Percentiles rank a stretch among this genome's conserved stretches.
These are phyloP conservation scores for Motacilla alba DNA, from an alignment of 2,113 vertebrate genomes.

Conservation along the genomic window DNA sequence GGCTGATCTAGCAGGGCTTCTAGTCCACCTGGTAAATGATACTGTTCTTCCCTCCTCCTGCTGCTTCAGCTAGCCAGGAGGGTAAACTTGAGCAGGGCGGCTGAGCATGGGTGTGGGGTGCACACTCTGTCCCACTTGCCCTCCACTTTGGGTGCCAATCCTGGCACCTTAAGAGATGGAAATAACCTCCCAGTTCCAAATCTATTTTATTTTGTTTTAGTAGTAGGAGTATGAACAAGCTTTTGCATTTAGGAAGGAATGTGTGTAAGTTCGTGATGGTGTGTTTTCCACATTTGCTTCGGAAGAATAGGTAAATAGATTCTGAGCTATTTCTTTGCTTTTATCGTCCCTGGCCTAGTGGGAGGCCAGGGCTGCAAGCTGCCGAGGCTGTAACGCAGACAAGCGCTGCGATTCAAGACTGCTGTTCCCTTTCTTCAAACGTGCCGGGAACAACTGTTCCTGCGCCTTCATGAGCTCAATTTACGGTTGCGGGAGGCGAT, in stretches of 20 bases:
- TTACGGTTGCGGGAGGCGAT: neutral
- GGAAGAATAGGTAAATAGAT: conserved; percentile 25
- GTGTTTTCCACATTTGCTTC: neutral
- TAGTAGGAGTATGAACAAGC: neutral
- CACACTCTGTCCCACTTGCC: rapidly evolving
- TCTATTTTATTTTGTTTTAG: neutral
- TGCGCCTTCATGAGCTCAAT: neutral
- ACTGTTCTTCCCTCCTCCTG: neutral
- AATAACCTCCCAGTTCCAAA: neutral
- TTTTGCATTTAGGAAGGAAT: neutral
- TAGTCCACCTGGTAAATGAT: neutral
- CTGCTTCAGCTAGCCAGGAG: neutral
- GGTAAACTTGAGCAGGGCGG: rapidly evolving
- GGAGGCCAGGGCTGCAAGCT: conserved; percentile 41
- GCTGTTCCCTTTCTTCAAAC: neutral
- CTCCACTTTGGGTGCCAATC: rapidly evolving
- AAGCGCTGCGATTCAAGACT: neutral
- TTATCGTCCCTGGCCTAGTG: conserved; percentile 2
- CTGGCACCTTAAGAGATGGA: neutral
- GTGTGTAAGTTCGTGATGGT: neutral
- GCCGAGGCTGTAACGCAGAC: neutral
- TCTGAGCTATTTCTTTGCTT: conserved; percentile 15
- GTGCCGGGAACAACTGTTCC: neutral
- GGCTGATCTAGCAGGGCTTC: neutral
- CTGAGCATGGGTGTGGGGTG: neutral